Percentiles rank a stretch among this genome's conserved stretches.
Evolutionary conservation across 2,888 invertebrate genomes (phyloP).

Genomic region (Mesopsocus fuscifrons): DNA sequence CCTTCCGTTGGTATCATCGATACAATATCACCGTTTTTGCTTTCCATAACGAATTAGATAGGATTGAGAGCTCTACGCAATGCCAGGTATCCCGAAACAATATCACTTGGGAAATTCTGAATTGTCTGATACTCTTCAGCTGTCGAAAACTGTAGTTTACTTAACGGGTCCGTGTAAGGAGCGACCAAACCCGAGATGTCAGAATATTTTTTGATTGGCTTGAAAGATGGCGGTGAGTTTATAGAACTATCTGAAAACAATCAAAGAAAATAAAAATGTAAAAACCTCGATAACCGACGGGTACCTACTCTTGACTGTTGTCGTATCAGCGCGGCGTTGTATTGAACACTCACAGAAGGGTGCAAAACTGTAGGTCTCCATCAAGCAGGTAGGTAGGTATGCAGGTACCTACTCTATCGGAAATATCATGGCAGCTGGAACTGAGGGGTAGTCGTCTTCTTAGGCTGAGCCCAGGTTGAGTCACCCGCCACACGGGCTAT

Average conservation of each 20-base stretch:
- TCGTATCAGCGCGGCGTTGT: too few species aligned
- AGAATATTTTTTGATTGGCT: slow-evolving; percentile 83
- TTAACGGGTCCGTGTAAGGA: slow-evolving; percentile 79
- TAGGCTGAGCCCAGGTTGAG: too few species aligned
- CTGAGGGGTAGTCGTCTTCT: too few species aligned
- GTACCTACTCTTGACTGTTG: too few species aligned
- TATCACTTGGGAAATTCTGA: slow-evolving; percentile 73
- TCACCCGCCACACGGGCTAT: too few species aligned
- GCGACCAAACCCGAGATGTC: slow-evolving; percentile 77
- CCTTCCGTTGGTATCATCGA: slow-evolving; percentile 8
- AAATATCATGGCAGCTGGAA: too few species aligned
- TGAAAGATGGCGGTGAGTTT: slow-evolving; percentile 80
- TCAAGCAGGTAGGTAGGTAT: too few species aligned
- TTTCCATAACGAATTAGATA: slow-evolving; percentile 33
- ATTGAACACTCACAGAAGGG: too few species aligned
- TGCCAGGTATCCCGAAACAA: slow-evolving; percentile 74
- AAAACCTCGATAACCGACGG: too few species aligned
- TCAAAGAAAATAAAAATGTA: slow-evolving; percentile 12
- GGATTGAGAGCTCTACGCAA: slow-evolving; percentile 64
- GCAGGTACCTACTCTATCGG: too few species aligned
- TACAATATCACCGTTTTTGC: slow-evolving; percentile 13
- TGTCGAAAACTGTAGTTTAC: slow-evolving; percentile 67
- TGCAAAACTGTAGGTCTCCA: too few species aligned
- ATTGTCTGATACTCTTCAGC: slow-evolving; percentile 76
- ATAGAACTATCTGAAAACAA: slow-evolving; percentile 55